Evolutionary conservation across 2,113 vertebrate genomes (phyloP).

Genomic region (Aleadryas rufinucha): DNA sequence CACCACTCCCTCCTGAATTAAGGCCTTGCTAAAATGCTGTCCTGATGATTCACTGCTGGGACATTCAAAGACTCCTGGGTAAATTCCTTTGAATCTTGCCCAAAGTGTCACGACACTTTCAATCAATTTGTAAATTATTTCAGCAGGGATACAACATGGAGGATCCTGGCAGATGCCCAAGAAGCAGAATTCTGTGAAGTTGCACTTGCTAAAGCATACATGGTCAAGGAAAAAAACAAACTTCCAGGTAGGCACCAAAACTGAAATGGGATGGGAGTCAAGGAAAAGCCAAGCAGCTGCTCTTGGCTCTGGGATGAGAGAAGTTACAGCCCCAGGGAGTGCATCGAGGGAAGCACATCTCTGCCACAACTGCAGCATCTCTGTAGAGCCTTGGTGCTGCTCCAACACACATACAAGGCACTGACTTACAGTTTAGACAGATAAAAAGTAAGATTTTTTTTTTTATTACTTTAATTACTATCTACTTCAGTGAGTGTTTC

Average conservation of each 20-base stretch:
- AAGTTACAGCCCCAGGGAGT: neutral
- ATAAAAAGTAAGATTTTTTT: neutral
- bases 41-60: neutral
- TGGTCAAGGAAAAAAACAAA: accelerated
- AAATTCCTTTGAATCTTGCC: neutral
- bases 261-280: neutral
- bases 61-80: neutral
- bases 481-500: neutral
- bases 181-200: neutral
- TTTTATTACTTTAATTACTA: neutral
- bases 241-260: neutral
- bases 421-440: neutral
- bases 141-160: neutral
- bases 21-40: neutral
- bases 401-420: neutral
- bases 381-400: neutral
- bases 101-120: neutral
- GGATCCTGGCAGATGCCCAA: neutral
- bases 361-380: neutral
- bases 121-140: neutral
- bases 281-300: neutral
- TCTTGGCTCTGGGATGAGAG: neutral
- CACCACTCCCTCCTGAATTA: neutral
- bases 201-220: neutral
- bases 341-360: neutral